Percentiles rank a stretch among this genome's conserved stretches.
phyloP scores from a whole-genome alignment of 2,113 vertebrate species.

The Anarhynchus alexandrinus region DNA sequence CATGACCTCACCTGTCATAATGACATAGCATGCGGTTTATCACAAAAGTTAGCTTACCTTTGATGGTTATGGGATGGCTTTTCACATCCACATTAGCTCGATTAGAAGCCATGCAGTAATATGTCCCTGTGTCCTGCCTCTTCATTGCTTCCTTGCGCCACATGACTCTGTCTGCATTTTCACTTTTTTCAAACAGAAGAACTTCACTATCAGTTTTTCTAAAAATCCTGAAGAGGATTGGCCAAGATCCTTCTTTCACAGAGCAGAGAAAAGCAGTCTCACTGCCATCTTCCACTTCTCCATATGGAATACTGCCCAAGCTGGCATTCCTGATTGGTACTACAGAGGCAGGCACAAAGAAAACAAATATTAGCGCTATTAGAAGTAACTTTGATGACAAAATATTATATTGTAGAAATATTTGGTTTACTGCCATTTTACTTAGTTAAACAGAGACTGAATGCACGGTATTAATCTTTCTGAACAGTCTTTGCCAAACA shows the following conservation, averaged over 20 bases:
- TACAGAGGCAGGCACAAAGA: background rate
- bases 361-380: background rate
- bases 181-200: background rate
- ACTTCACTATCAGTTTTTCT: conserved; percentile 5
- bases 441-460: background rate
- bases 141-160: conserved; percentile 30
- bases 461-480: background rate
- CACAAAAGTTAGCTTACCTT: conserved; percentile 7
- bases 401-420: background rate
- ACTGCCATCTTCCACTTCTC: conserved; percentile 53
- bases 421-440: background rate
- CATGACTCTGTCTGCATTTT: background rate
- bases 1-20: background rate
- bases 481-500: background rate
- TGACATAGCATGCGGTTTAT: background rate
- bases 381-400: background rate
- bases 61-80: conserved; percentile 43
- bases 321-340: conserved; percentile 36
- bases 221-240: conserved; percentile 59
- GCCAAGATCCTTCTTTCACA: conserved; percentile 57
- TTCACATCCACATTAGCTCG: background rate
- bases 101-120: conserved; percentile 59
- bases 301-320: background rate
- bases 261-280: conserved; percentile 26
- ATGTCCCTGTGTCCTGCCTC: conserved; percentile 43